Evolutionary conservation across 2,797 vertebrate species (phyloP), one percentile per base, ranked within the genome.

Genomic region (Rhabdomys pumilio): DNA sequence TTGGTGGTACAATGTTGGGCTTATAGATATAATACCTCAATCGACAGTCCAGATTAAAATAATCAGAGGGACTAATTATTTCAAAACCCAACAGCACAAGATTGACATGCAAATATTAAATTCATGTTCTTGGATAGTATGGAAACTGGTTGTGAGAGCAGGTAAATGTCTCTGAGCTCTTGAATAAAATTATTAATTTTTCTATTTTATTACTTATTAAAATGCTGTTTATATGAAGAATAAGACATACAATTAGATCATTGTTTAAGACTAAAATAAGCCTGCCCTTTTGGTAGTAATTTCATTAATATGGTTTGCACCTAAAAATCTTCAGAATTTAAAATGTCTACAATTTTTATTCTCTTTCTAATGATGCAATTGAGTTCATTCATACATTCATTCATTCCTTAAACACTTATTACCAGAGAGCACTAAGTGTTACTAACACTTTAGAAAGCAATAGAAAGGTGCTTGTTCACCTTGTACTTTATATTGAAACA

Each of bases 191-290:
- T 47, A 81, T 53, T 94, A 94, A 91, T 85, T 93, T 47, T 91
- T 89, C 63, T 93, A 87, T 69, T 34, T 93, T 93, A 84, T 84
- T 38, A 94, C 22, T 92, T 93, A 94, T 93, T 89, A 93, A 93
- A 91, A 73, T 83, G 4, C 11, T 73, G 34, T 94, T 65, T 14
- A 47, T 65, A 84, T 82, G 12, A 84, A 76, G 17, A 89, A 63
- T 61, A 95, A 82, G n/a, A 91, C 20, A 61, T 3, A 80, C 6
- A 10, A 53, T 76, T 95, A 81, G 31, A 80, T 92, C 47, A 22
- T 7, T 83, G 13, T 34, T 95, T 81, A 63, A 89, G 3, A 10
- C 79, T 76, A 81, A 87, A 59, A 81, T 17, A 72, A 80, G 34
- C 8, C 15, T 80, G 50, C 13, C 55, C 47, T 79, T 55, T 38